These are phyloP conservation scores for Aspidapion aeneum DNA, from an alignment of 2,888 invertebrate genomes.

Conservation along the genomic window DNA sequence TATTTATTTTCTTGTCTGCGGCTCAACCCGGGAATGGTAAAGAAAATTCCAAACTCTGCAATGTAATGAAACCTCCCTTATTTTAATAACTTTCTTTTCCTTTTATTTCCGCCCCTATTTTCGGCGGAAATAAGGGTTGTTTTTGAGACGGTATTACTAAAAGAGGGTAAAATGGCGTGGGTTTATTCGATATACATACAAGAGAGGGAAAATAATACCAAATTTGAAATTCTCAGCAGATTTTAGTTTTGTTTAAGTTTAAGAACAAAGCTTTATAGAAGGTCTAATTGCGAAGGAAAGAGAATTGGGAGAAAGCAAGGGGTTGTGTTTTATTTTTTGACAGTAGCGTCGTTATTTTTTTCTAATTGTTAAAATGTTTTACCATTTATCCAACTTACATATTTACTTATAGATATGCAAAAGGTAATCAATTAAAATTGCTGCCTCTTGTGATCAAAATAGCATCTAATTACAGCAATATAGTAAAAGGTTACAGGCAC, in stretches of 20 bases:
- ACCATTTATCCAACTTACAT: no score
- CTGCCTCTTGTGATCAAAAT: no score
- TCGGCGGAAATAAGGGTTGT: slow-evolving; percentile 38
- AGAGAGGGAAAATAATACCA: slow-evolving; percentile 44
- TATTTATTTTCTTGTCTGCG: no score
- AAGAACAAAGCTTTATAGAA: slow-evolving; percentile 43
- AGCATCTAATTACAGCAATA: no score
- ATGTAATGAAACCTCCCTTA: slow-evolving; percentile 22
- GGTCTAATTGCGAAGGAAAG: slow-evolving; percentile 31
- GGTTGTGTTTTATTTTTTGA: slow-evolving; percentile 3
- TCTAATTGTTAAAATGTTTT: no score
- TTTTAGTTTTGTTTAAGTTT: slow-evolving; percentile 45
- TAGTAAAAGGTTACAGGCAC: no score
- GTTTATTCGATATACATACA: slow-evolving; percentile 43
- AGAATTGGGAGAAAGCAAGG: slow-evolving; percentile 8
- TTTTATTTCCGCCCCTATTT: slow-evolving; percentile 36
- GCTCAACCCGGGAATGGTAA: no score
- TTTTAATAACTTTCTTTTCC: slow-evolving; percentile 26
- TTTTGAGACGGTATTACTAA: slow-evolving; percentile 32
- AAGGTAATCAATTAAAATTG: no score
- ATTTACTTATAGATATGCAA: no score
- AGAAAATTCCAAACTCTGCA: no score
- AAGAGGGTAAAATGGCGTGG: slow-evolving; percentile 42
- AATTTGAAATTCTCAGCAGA: slow-evolving; percentile 46
- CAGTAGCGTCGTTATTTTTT: no score